phyloP scores from a whole-genome alignment of 2,797 vertebrate genomes.

The Melanotaenia parkinsoni region DNA sequence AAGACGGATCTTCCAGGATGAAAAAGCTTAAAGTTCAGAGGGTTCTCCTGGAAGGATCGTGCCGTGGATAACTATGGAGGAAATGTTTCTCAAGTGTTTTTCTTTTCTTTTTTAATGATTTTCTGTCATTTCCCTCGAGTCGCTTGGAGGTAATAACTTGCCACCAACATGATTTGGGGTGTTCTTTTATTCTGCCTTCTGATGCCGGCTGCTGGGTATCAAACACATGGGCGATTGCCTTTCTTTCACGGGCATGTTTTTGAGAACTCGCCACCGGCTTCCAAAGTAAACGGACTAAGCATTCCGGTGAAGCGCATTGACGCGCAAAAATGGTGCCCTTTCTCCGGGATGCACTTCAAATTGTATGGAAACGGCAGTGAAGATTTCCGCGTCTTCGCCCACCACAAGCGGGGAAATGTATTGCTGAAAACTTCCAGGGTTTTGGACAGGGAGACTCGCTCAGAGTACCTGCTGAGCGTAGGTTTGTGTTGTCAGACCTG shows the following conservation, averaged over 20 bases:
- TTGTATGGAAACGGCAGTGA: slow-evolving; percentile 85
- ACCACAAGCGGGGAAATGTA: slow-evolving; percentile 85
- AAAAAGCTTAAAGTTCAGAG: slow-evolving; percentile 62
- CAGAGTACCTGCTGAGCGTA: slow-evolving; percentile 83
- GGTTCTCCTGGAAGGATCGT: slow-evolving; percentile 42
- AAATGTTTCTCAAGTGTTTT: slow-evolving; percentile 49
- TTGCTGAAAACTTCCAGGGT: slow-evolving; percentile 83
- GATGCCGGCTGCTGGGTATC: slow-evolving; percentile 71
- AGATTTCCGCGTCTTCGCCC: slow-evolving; percentile 85
- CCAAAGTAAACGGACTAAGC: slow-evolving; percentile 87
- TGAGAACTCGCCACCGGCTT: slow-evolving; percentile 87
- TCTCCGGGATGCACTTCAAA: slow-evolving; percentile 82
- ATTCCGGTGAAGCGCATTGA: slow-evolving; percentile 85
- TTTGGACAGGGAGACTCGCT: slow-evolving; percentile 86
- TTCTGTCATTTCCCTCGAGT: slow-evolving; percentile 26
- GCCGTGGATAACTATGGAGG: slow-evolving; percentile 55
- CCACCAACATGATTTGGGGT: slow-evolving; percentile 77
- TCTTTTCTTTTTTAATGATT: slow-evolving; percentile 50
- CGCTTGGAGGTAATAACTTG: slow-evolving; percentile 66
- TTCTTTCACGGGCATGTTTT: slow-evolving; percentile 87
- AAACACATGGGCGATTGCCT: slow-evolving; percentile 71
- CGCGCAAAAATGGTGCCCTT: slow-evolving; percentile 86
- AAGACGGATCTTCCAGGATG: slow-evolving; percentile 46
- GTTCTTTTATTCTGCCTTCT: slow-evolving; percentile 74
- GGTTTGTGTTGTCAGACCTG: slow-evolving; percentile 83